Percentiles rank a stretch among this genome's conserved stretches.
Evolutionary conservation across 2,113 vertebrate species (phyloP).

Genomic region (Alouatta palliata): DNA sequence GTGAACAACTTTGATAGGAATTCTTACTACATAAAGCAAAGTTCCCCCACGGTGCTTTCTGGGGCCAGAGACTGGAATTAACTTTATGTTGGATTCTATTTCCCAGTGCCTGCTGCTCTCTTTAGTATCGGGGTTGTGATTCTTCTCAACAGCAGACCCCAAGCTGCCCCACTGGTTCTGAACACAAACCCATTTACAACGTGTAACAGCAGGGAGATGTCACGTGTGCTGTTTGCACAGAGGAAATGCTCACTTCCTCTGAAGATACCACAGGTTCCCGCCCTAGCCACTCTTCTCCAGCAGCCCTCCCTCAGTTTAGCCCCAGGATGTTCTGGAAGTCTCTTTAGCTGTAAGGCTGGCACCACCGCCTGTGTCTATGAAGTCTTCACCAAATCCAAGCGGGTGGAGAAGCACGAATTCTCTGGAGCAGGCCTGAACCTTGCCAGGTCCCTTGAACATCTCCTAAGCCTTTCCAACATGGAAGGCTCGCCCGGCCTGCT

Average conservation of each 20-base stretch:
- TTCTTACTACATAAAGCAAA: neutral
- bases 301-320: constrained; percentile 65
- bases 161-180: neutral
- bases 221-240: neutral
- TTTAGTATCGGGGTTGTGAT: neutral
- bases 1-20: neutral
- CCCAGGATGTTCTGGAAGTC: constrained; percentile 76
- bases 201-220: neutral
- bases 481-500: constrained; percentile 74
- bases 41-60: too few relatives aligned
- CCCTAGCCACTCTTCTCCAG: neutral
- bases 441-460: constrained; percentile 78
- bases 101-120: neutral
- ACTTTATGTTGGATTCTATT: neutral
- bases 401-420: neutral
- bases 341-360: constrained; percentile 30
- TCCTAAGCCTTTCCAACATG: constrained; percentile 73
- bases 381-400: neutral
- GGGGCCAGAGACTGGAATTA: neutral
- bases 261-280: neutral
- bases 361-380: neutral
- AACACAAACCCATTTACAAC: neutral
- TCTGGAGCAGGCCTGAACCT: neutral
- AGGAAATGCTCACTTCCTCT: neutral
- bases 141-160: neutral